Evolutionary conservation across 2,797 vertebrate genomes (phyloP).

Genomic region (Gambusia yucatana): DNA sequence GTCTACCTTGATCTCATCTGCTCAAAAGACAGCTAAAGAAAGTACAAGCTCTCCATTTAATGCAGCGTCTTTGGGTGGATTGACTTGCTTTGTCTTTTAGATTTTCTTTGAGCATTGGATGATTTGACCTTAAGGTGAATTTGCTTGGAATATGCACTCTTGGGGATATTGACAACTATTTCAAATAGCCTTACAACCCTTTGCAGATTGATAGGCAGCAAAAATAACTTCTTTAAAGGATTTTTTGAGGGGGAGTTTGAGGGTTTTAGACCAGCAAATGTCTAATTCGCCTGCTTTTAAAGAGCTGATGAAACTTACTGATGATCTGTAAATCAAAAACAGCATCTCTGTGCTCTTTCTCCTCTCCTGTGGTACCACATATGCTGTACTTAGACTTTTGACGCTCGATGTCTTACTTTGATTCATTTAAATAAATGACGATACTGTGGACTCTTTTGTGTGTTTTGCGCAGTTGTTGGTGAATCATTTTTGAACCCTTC

Average conservation of each 20-base stretch:
- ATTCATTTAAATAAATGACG: background rate
- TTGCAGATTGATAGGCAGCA: conserved; percentile 3
- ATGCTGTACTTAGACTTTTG: background rate
- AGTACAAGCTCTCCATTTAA: background rate
- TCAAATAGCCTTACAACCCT: background rate
- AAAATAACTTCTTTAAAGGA: background rate
- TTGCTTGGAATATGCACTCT: background rate
- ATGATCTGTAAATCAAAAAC: background rate
- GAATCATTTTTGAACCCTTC: background rate
- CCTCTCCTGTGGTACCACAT: background rate
- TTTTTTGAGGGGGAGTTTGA: background rate
- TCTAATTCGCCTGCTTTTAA: background rate
- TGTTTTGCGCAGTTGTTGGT: background rate
- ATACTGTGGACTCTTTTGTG: background rate
- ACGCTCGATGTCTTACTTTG: background rate
- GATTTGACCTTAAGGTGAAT: background rate
- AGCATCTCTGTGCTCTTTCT: background rate
- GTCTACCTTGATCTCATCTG: background rate
- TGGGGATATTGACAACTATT: conserved; percentile 8
- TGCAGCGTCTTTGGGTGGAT: no score
- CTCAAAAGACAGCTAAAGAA: background rate
- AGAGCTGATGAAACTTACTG: background rate
- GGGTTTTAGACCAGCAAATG: background rate
- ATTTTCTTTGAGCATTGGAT: background rate
- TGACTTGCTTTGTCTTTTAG: background rate